Conservation (phyloP, 1,140 invertebrate genomes). For the Brevipalpus yothersi region DNA sequence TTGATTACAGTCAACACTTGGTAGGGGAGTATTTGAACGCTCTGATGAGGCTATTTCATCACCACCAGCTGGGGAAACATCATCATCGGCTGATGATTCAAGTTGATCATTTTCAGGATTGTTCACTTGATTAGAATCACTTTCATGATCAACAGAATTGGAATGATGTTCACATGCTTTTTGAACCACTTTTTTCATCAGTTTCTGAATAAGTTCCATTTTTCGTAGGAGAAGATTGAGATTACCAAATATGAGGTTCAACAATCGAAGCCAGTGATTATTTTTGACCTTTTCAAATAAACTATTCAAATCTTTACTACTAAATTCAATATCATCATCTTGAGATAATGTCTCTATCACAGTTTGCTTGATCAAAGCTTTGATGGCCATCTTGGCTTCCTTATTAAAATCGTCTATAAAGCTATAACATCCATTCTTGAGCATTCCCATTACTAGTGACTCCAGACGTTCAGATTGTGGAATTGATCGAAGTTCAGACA, state of each 20-base stretch:
- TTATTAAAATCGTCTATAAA: conserved; percentile 70
- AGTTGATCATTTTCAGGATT: background rate
- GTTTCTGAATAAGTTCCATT: conserved; percentile 28
- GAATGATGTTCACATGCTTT: background rate
- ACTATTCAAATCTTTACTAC: conserved; percentile 48
- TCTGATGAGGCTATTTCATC: too few relatives aligned
- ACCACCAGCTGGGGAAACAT: background rate
- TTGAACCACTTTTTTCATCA: conserved; percentile 5
- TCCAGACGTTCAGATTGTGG: conserved; percentile 45
- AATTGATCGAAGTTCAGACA: background rate
- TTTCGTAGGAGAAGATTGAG: conserved; percentile 34
- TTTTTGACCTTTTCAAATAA: conserved; percentile 36
- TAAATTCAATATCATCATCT: conserved; percentile 19
- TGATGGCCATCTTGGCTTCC: conserved; percentile 64
- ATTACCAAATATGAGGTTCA: conserved; percentile 43
- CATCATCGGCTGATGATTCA: background rate
- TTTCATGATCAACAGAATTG: too few relatives aligned
- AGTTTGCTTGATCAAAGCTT: conserved; percentile 55
- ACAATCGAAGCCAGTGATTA: conserved; percentile 48
- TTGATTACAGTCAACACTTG: background rate
- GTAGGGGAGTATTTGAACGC: too few relatives aligned
- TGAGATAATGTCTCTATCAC: conserved; percentile 23
- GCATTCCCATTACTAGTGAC: conserved; percentile 62
- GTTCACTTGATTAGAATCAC: background rate
- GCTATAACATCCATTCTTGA: conserved; percentile 55